These are phyloP conservation scores for Meliscaeva auricollis DNA, from an alignment of 2,888 invertebrate genomes.

Conservation along the genomic window DNA sequence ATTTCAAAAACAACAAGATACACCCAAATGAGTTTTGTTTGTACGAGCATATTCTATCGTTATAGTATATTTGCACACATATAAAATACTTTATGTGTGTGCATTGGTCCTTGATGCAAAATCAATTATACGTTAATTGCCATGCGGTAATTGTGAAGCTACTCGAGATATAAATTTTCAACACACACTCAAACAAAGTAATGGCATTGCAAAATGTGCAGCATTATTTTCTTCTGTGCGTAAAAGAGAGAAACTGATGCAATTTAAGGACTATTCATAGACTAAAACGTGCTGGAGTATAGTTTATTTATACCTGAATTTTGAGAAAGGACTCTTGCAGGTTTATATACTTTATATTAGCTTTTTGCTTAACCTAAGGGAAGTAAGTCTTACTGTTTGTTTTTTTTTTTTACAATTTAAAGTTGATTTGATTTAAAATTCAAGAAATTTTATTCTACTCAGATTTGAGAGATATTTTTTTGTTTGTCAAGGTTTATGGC, in stretches of 20 bases:
- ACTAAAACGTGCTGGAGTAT: constrained; percentile 59
- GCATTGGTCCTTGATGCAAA: constrained; percentile 61
- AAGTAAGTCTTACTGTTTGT: not conserved
- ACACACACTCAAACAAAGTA: constrained; percentile 37
- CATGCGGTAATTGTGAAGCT: constrained; percentile 76
- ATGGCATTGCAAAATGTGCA: constrained; percentile 51
- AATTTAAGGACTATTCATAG: constrained; percentile 50
- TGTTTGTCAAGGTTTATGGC: too few species aligned
- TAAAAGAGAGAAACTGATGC: not conserved
- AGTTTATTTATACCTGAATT: constrained; percentile 62
- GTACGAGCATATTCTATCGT: not conserved
- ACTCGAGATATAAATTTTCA: constrained; percentile 34
- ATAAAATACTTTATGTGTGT: constrained; percentile 16
- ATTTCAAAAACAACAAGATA: constrained; percentile 5
- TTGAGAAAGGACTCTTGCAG: constrained; percentile 28
- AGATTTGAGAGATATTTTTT: not conserved
- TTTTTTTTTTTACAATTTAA: not conserved
- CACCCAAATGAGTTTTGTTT: not conserved
- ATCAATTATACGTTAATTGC: constrained; percentile 78
- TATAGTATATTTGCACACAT: not conserved
- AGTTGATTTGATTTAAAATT: not conserved
- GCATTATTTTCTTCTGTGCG: constrained; percentile 7
- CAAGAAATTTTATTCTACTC: not conserved
- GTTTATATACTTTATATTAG: constrained; percentile 29
- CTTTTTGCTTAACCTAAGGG: constrained; percentile 5